Conservation (phyloP, 1,140 invertebrate genomes). For the Cylas formicarius region DNA sequence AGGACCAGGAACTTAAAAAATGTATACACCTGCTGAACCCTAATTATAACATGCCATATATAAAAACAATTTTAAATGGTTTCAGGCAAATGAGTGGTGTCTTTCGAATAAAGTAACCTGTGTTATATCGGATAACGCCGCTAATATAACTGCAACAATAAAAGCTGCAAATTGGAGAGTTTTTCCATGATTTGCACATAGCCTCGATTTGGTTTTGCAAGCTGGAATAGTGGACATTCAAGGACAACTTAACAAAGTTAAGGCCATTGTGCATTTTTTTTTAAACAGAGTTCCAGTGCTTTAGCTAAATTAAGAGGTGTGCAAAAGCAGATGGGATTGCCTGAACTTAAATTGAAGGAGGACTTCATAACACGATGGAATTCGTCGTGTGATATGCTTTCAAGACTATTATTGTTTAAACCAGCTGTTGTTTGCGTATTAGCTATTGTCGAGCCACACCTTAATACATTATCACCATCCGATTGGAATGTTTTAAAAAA, state of each 20-base stretch:
- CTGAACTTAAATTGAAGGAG: constrained; percentile 8
- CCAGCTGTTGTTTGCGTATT: constrained; percentile 3
- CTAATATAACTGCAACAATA: constrained; percentile 14
- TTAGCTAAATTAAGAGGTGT: constrained; percentile 5
- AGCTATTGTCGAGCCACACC: background rate
- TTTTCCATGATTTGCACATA: constrained; percentile 12
- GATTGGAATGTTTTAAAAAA: background rate
- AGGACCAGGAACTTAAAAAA: no score
- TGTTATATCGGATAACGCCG: constrained; percentile 12
- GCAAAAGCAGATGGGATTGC: constrained; percentile 7
- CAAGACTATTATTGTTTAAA: background rate
- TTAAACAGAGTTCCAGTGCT: constrained; percentile 11
- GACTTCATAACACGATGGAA: constrained; percentile 8
- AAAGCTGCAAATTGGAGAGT: background rate
- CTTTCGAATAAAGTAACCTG: constrained; percentile 5
- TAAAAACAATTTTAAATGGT: no score
- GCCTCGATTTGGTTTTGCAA: constrained; percentile 9
- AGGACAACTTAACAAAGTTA: constrained; percentile 6
- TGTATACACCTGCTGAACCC: no score
- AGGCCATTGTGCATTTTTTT: constrained; percentile 10
- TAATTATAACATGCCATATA: no score
- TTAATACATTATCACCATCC: constrained; percentile 3
- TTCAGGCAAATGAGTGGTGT: no score
- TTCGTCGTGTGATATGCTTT: constrained; percentile 8
- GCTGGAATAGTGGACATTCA: constrained; percentile 3